Conservation (phyloP, 2,113 vertebrate species). For the Tachysurus vachellii region DNA sequence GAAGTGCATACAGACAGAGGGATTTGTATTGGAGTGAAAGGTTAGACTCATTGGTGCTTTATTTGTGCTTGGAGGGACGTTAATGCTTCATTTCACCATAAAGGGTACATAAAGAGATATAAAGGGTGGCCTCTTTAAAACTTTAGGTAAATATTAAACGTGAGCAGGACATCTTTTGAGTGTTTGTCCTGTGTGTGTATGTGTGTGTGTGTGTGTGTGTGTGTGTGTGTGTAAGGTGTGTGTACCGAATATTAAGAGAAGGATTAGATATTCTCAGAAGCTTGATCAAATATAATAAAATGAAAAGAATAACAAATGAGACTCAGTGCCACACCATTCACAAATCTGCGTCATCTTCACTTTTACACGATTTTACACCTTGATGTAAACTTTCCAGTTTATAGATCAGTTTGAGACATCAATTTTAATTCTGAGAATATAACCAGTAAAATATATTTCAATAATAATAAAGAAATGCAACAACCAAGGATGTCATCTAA, state of each 20-base stretch:
- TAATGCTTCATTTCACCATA: not conserved
- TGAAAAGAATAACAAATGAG: not conserved
- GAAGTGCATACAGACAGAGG: not conserved
- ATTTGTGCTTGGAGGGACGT: not conserved
- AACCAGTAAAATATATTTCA: not conserved
- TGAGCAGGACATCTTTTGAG: not conserved
- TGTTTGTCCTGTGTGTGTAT: not conserved
- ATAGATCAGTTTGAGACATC: not conserved
- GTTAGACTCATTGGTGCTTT: conserved; percentile 36
- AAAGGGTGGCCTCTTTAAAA: not conserved
- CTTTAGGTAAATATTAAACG: not conserved
- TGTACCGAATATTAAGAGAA: not conserved
- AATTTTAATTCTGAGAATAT: not conserved
- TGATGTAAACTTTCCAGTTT: not conserved
- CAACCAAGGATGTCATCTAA: not conserved
- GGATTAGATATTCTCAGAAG: too few species aligned
- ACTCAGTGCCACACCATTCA: not conserved
- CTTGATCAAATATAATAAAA: not conserved
- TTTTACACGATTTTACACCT: not conserved
- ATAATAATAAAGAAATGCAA: not conserved
- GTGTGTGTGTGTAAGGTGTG: not conserved
- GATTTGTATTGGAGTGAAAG: conserved; percentile 17
- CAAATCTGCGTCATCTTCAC: not conserved
- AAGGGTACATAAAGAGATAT: not conserved
- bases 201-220: not conserved